A percentile compares a stretch with the other conserved stretches of the same genome.
Conservation (phyloP, 2,113 vertebrate genomes). For the Sigmodon hispidus region DNA sequence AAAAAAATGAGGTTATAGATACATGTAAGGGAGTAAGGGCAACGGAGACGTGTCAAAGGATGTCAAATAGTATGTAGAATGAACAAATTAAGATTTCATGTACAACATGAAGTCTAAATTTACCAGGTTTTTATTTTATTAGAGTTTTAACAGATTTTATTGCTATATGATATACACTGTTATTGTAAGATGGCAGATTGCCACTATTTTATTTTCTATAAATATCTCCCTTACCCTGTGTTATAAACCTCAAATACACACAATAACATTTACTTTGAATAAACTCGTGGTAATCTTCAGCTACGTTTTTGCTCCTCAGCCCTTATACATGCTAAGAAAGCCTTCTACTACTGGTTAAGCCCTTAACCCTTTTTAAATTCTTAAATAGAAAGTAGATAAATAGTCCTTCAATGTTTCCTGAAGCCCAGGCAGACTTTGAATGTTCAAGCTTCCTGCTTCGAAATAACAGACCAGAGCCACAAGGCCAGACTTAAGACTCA, state of each 20-base stretch:
- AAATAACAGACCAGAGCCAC: not conserved
- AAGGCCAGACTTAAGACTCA: not conserved
- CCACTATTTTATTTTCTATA: not conserved
- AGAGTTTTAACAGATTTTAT: not conserved
- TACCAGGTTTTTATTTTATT: not conserved
- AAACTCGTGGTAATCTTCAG: not conserved
- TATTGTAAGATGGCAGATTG: not conserved
- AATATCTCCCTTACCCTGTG: not conserved
- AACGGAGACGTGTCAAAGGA: not conserved
- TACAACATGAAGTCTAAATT: not conserved
- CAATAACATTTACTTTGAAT: not conserved
- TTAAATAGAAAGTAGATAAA: not conserved
- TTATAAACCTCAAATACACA: not conserved
- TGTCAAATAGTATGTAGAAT: not conserved
- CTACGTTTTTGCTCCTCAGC: not conserved
- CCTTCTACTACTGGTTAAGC: not conserved
- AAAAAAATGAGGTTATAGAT: too few species aligned
- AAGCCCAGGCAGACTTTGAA: not conserved
- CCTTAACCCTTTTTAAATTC: not conserved
- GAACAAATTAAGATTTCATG: not conserved
- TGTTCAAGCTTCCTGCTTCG: not conserved
- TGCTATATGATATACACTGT: not conserved
- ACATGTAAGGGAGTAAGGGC: not conserved
- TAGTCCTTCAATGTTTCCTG: not conserved
- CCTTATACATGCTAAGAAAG: not conserved